Evolutionary conservation across 2,888 invertebrate genomes (phyloP).

Genomic region (Leucophenga maculata): DNA sequence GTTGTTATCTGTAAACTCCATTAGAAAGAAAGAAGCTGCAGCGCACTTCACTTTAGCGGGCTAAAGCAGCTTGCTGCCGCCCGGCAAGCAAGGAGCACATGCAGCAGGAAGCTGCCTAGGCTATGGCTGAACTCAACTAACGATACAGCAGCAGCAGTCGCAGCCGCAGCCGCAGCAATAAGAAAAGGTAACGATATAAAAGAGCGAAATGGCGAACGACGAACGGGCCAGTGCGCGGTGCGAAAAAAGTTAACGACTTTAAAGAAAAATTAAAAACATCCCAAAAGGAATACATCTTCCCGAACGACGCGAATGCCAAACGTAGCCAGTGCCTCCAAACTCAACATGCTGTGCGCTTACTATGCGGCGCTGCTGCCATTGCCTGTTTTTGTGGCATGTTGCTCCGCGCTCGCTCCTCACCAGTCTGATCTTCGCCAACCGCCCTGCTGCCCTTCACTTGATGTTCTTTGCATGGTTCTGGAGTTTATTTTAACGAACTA

Average conservation of each 20-base stretch:
- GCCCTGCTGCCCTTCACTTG: slow-evolving; percentile 8
- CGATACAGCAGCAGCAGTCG: slow-evolving; percentile 48
- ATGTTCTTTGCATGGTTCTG: slow-evolving; percentile 60
- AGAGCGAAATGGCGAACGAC: slow-evolving; percentile 25
- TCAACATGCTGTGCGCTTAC: too few relatives aligned
- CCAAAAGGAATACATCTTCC: slow-evolving; percentile 67
- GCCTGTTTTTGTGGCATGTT: not conserved
- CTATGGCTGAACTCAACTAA: slow-evolving; percentile 37
- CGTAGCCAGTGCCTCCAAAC: not conserved
- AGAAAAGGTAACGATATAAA: slow-evolving; percentile 19
- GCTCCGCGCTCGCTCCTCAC: slow-evolving; percentile 4
- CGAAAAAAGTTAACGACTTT: slow-evolving; percentile 59
- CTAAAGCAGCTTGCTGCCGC: not conserved
- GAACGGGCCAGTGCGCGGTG: not conserved
- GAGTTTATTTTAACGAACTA: slow-evolving; percentile 70
- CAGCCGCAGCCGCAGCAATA: slow-evolving; percentile 41
- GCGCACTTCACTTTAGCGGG: not conserved
- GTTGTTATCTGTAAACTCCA: slow-evolving; percentile 63
- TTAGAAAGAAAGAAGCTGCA: slow-evolving; percentile 56
- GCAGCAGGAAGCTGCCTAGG: slow-evolving; percentile 44
- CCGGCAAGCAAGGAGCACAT: slow-evolving; percentile 17
- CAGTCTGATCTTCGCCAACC: slow-evolving; percentile 18
- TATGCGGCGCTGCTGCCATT: slow-evolving; percentile 35
- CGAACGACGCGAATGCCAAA: slow-evolving; percentile 25
- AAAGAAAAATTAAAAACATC: slow-evolving; percentile 68